Evolutionary conservation across 2,113 vertebrate species (phyloP).

Genomic region (Dipodomys stephensi): DNA sequence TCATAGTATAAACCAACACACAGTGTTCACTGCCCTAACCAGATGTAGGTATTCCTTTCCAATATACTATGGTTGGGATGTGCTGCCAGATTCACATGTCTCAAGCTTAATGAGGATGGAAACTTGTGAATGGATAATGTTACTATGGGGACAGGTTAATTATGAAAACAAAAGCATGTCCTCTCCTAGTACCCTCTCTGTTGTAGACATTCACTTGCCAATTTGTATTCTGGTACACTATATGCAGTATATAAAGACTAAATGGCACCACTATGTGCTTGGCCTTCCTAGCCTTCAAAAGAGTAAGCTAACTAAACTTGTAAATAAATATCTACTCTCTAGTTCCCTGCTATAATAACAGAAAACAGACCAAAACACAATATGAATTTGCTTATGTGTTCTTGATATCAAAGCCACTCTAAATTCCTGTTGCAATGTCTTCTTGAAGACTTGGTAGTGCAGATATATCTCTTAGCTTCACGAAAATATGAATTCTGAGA

Average conservation of each 20-base stretch:
- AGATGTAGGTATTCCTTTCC: background rate
- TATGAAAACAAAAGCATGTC: too few relatives aligned
- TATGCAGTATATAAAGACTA: background rate
- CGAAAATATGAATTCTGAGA: constrained; percentile 29
- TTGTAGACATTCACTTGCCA: background rate
- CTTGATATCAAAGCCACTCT: background rate
- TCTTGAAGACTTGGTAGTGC: constrained; percentile 12
- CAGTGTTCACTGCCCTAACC: background rate
- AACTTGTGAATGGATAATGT: background rate
- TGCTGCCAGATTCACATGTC: background rate
- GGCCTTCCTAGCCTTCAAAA: background rate
- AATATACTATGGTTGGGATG: background rate
- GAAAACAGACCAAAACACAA: background rate
- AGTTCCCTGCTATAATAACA: background rate
- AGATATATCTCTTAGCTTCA: background rate
- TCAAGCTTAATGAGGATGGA: background rate
- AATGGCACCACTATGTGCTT: background rate
- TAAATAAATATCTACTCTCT: background rate
- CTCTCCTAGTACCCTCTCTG: too few relatives aligned
- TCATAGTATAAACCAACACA: background rate
- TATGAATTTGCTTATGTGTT: background rate
- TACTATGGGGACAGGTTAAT: background rate
- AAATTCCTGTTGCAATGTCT: background rate
- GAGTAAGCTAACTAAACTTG: background rate
- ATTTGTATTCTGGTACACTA: background rate